A percentile compares a stretch with the other conserved stretches of the same genome.
These are phyloP conservation scores for Acropora yongei DNA, from an alignment of 64 coral and sea anemone genomes.

Conservation along the genomic window DNA sequence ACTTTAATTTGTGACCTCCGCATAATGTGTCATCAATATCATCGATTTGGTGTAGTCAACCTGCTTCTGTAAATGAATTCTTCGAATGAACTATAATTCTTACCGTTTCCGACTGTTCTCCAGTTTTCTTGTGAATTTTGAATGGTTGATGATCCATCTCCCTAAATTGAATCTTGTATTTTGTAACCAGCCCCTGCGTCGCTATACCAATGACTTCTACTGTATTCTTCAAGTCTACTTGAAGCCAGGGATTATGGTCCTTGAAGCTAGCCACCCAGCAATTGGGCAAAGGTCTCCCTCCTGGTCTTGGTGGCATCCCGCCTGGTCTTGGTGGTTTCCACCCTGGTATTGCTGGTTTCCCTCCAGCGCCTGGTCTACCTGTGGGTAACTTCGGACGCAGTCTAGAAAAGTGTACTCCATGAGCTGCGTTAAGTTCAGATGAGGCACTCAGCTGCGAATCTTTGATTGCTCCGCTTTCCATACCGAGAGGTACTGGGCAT, in stretches of 20 bases:
- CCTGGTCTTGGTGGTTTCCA: no score
- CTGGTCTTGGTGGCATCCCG: no score
- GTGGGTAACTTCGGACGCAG: background rate
- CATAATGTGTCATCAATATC: background rate
- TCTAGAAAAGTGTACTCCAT: background rate
- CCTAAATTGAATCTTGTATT: slow-evolving; percentile 28
- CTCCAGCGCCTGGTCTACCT: no score
- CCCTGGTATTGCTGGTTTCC: no score
- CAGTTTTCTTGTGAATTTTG: slow-evolving; percentile 3
- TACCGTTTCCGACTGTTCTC: slow-evolving; percentile 15
- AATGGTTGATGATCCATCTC: background rate
- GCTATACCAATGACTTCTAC: background rate
- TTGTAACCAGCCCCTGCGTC: slow-evolving; percentile 31
- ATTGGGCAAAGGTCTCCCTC: background rate
- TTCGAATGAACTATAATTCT: background rate
- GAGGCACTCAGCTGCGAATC: slow-evolving; percentile 5
- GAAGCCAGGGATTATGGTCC: slow-evolving; percentile 6
- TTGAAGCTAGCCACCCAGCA: background rate
- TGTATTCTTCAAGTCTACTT: background rate
- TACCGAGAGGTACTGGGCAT: slow-evolving; percentile 1
- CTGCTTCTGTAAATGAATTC: background rate
- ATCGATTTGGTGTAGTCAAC: background rate
- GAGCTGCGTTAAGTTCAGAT: background rate
- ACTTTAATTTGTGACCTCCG: no score
- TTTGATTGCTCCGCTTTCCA: slow-evolving; percentile 5